Conservation (phyloP, 2,797 vertebrate species). For the Trachops cirrhosus region DNA sequence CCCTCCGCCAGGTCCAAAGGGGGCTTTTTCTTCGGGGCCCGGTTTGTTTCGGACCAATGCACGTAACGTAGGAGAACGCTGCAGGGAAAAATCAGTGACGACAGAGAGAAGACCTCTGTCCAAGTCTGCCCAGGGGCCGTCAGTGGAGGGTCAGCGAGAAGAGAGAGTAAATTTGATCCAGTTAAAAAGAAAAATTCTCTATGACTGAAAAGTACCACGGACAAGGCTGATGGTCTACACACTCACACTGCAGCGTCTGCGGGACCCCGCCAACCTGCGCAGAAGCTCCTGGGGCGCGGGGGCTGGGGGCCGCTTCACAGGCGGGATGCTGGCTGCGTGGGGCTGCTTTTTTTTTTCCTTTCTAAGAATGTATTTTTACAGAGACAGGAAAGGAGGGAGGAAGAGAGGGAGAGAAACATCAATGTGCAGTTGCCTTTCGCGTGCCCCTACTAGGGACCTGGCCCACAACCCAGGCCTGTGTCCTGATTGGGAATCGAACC, state of each 20-base stretch:
- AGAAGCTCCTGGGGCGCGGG: background rate
- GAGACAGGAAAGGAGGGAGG: too few species aligned
- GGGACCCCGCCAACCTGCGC: background rate
- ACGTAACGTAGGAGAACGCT: background rate
- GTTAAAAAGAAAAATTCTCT: background rate
- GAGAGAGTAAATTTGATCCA: background rate
- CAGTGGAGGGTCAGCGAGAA: background rate
- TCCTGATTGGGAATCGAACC: too few species aligned
- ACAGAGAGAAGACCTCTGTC: background rate
- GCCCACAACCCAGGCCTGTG: too few species aligned
- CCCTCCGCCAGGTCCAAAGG: too few species aligned
- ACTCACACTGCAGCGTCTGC: background rate
- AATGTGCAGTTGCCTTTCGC: too few species aligned
- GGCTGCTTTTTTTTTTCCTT: background rate
- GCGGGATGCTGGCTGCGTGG: background rate
- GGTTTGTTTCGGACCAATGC: background rate
- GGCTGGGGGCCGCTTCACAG: background rate
- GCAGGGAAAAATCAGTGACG: background rate
- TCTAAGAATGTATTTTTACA: too few species aligned
- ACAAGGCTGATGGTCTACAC: background rate
- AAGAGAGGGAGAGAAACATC: too few species aligned
- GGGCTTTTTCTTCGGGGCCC: too few species aligned
- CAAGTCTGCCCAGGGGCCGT: background rate
- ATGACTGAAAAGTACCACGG: background rate
- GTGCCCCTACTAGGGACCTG: too few species aligned